Conservation (phyloP, 2,797 vertebrate genomes). For the Eremophila alpestris region DNA sequence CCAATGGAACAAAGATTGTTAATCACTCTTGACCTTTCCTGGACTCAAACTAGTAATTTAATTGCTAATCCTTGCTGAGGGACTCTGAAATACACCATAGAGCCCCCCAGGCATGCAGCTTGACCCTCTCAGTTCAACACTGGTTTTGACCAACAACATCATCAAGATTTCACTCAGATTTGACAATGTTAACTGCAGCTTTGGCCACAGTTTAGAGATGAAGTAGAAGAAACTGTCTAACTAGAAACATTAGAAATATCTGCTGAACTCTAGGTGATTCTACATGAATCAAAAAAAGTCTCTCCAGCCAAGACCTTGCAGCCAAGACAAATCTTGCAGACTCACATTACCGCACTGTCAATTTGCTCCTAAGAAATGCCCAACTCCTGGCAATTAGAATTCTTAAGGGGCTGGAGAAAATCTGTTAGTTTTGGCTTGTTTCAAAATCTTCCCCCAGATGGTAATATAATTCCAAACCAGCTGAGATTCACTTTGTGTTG, state of each 20-base stretch:
- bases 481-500: slow-evolving; percentile 31
- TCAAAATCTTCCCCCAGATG: slow-evolving; percentile 38
- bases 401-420: slow-evolving; percentile 32
- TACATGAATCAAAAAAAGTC: neutral
- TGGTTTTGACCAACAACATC: neutral
- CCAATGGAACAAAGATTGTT: slow-evolving; percentile 12
- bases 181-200: neutral
- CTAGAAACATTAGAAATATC: neutral
- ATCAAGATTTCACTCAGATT: neutral
- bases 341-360: neutral
- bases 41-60: slow-evolving; percentile 7
- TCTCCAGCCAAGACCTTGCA: neutral
- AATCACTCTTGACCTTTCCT: slow-evolving; percentile 53
- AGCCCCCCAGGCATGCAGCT: neutral
- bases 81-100: neutral
- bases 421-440: slow-evolving; percentile 51
- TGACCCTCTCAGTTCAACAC: neutral
- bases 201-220: neutral
- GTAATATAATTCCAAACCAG: slow-evolving; percentile 47
- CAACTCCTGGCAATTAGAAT: slow-evolving; percentile 29
- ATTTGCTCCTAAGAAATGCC: slow-evolving; percentile 14
- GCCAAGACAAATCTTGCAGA: slow-evolving; percentile 25
- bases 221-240: neutral
- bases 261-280: neutral
- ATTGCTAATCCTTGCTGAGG: slow-evolving; percentile 8